These are phyloP conservation scores for Pteria penguin DNA, from an alignment of 2,888 invertebrate species.

Conservation along the genomic window DNA sequence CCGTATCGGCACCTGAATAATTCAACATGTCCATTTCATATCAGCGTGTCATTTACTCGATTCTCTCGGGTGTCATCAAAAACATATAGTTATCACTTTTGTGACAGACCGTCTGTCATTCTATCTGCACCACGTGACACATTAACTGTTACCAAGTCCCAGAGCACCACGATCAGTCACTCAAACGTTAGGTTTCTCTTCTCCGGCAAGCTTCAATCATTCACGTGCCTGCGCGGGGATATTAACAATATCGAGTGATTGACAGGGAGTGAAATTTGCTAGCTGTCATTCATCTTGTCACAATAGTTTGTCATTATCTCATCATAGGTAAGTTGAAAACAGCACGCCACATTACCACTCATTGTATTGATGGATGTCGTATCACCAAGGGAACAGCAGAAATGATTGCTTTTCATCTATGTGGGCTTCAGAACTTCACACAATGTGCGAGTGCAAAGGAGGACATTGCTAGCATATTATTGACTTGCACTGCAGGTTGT, in stretches of 20 bases:
- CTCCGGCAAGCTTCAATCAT: constrained; percentile 4
- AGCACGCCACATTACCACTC: too few species aligned
- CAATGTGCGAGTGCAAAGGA: too few species aligned
- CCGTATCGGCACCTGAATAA: constrained; percentile 20
- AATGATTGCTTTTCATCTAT: too few species aligned
- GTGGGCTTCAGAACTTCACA: too few species aligned
- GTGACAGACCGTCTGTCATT: constrained; percentile 32
- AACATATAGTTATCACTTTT: constrained; percentile 30
- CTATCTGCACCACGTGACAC: constrained; percentile 16
- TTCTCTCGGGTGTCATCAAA: constrained; percentile 33
- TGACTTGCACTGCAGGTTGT: too few species aligned
- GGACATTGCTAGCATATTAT: too few species aligned
- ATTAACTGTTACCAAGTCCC: constrained; percentile 25
- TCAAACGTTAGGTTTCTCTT: neutral
- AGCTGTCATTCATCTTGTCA: constrained; percentile 22
- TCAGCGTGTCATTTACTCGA: constrained; percentile 23
- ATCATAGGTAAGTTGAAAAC: neutral
- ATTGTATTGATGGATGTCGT: neutral
- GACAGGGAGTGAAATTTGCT: constrained; percentile 25
- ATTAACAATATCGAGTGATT: constrained; percentile 5
- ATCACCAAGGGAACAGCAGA: neutral
- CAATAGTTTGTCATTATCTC: neutral
- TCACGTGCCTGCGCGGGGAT: constrained; percentile 6
- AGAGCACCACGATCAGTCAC: constrained; percentile 17
- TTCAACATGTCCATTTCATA: constrained; percentile 33